These are phyloP conservation scores for Cheilosia soror DNA, from an alignment of 2,888 invertebrate genomes.

Conservation along the genomic window DNA sequence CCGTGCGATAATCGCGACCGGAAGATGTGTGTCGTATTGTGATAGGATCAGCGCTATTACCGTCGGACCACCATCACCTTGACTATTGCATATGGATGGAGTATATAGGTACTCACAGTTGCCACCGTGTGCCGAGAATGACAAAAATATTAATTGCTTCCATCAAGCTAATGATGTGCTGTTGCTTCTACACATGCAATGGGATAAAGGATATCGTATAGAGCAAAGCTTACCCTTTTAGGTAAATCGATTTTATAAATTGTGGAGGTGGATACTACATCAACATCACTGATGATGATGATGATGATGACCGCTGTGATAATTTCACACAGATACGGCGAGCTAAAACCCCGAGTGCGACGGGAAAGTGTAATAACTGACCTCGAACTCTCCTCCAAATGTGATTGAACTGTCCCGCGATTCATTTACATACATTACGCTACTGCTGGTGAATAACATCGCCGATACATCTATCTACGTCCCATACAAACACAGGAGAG, in stretches of 20 bases:
- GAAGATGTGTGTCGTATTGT: constrained; percentile 54
- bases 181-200: constrained; percentile 29
- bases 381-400: constrained; percentile 82
- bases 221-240: constrained; percentile 51
- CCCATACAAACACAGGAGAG: constrained; percentile 4
- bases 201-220: constrained; percentile 7
- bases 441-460: constrained; percentile 37
- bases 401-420: constrained; percentile 80
- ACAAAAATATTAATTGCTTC: constrained; percentile 73
- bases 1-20: constrained; percentile 62
- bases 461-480: constrained; percentile 18
- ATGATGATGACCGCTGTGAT: constrained; percentile 38
- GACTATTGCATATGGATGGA: neutral
- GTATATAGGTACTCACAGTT: neutral
- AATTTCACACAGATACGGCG: constrained; percentile 51
- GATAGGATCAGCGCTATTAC: constrained; percentile 30
- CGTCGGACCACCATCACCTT: constrained; percentile 17
- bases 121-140: constrained; percentile 29
- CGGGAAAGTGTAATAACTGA: constrained; percentile 79
- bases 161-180: constrained; percentile 64
- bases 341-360: constrained; percentile 34
- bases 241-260: constrained; percentile 45
- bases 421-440: constrained; percentile 66
- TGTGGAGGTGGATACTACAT: constrained; percentile 53
- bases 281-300: constrained; percentile 6